Conservation (phyloP, 2,888 invertebrate species). For the Sisyra nigra region DNA sequence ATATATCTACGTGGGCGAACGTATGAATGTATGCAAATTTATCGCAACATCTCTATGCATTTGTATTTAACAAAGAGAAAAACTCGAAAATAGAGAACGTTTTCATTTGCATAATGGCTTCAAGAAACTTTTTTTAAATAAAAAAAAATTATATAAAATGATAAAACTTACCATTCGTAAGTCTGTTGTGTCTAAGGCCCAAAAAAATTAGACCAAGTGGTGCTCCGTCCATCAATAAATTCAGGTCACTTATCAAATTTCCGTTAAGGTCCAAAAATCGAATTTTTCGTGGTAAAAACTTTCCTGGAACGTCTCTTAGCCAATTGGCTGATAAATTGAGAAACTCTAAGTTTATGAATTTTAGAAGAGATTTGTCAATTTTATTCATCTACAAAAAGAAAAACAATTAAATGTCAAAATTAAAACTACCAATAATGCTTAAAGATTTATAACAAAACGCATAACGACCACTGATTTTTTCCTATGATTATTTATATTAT, state of each 20-base stretch:
- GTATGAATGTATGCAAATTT: neutral
- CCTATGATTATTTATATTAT: no score
- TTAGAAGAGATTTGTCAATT: constrained; percentile 25
- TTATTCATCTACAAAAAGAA: constrained; percentile 30
- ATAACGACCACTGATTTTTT: no score
- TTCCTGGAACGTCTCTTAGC: constrained; percentile 22
- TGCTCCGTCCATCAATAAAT: constrained; percentile 20
- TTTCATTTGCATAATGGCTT: neutral
- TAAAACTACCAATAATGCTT: no score
- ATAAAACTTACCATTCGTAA: constrained; percentile 20
- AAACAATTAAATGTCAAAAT: no score
- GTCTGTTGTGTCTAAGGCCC: constrained; percentile 33
- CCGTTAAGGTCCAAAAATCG: constrained; percentile 31
- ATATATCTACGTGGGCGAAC: neutral
- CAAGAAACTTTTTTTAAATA: neutral
- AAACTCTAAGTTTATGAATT: constrained; percentile 27
- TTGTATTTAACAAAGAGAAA: neutral
- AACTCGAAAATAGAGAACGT: neutral
- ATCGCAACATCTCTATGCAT: neutral
- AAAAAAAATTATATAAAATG: neutral
- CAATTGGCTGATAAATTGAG: constrained; percentile 31
- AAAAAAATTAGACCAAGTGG: constrained; percentile 31
- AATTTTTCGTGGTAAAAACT: constrained; percentile 26
- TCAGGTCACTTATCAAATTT: constrained; percentile 28
- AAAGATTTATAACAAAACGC: neutral